Evolutionary conservation across 2,113 vertebrate species (phyloP).

Genomic region (Saimiri boliviensis): DNA sequence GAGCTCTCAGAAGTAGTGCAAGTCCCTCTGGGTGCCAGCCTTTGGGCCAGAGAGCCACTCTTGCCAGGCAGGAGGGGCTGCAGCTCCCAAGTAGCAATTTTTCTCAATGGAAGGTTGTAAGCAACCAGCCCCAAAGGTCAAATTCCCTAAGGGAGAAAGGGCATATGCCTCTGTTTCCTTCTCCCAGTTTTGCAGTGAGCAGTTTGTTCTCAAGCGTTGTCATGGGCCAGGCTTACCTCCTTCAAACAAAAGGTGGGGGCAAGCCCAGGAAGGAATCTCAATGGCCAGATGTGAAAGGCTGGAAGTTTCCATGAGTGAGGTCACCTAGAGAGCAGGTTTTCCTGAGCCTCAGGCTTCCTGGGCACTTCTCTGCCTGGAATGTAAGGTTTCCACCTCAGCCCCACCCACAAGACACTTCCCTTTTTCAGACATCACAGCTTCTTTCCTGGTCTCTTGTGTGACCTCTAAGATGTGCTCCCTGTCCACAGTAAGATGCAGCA

Average conservation of each 20-base stretch:
- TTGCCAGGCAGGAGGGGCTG: neutral
- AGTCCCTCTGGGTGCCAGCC: neutral
- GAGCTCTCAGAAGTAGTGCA: neutral
- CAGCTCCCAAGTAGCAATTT: neutral
- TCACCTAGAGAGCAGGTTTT: neutral
- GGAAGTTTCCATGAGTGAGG: neutral
- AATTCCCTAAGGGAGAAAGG: neutral
- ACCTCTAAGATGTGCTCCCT: neutral
- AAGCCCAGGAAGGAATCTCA: neutral
- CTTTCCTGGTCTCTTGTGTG: neutral
- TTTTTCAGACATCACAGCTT: neutral
- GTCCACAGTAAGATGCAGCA: neutral
- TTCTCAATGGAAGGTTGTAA: slow-evolving; percentile 26
- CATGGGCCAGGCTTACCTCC: neutral
- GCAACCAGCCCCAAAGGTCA: neutral
- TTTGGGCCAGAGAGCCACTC: fast-evolving
- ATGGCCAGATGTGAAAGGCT: neutral
- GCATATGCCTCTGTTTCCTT: neutral
- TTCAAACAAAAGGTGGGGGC: neutral
- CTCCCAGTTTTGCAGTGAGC: neutral
- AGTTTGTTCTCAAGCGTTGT: neutral
- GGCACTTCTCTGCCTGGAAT: neutral
- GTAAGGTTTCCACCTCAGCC: neutral
- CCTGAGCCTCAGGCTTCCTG: neutral
- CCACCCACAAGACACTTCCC: neutral